Evolutionary conservation across 1,140 invertebrate species (phyloP), one percentile per base, ranked within the genome.

Genomic region (Zophobas morio): DNA sequence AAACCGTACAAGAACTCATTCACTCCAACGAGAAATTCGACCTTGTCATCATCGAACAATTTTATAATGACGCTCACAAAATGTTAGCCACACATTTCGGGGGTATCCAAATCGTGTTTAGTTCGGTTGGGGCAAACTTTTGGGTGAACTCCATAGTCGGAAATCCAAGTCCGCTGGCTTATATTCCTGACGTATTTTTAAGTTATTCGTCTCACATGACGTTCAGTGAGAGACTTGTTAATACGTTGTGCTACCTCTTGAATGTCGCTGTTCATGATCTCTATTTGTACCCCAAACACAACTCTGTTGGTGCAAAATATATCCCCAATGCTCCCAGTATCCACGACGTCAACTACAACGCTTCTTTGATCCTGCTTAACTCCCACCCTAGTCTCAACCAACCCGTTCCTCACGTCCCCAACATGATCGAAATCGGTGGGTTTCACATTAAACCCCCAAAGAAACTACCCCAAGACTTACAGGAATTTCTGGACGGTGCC

Each of bases 171-270:
- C 89, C 89, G 51, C 86, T 89, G 0, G 88, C 88, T 1, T 89
- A 87, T 79, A 86, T 90, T 1, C 87, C 90, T 1, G 86, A 87
- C 20, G 35, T 80, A 39, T 90, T 90, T 73, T 77, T 88, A 51
- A 87, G 86, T 53, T 87, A 87, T 42, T 87, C 89, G 1, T 88
- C 88, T 57, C 86, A 88, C 46, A 91, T 91, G 84, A 84, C 85
- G 6, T 86, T 91, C 35, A 75, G 54, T 0, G 81, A 87, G 5
- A 84, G 88, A 6, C 20, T 87, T 39, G 75, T 74, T 34, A 88
- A 89, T 70, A 40, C 60, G 1, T 75, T 77, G 6, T 20, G 35
- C 49, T 33, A 70, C 32, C 8, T 3, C 39, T 34, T 36, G 47
- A 0, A 57, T 35, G 5, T n/a, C 54, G 32, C 0, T 80, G 47